Percentiles rank a stretch among this genome's conserved stretches.
These are phyloP conservation scores for Solen grandis DNA, from an alignment of 1,140 invertebrate genomes.

Conservation along the genomic window DNA sequence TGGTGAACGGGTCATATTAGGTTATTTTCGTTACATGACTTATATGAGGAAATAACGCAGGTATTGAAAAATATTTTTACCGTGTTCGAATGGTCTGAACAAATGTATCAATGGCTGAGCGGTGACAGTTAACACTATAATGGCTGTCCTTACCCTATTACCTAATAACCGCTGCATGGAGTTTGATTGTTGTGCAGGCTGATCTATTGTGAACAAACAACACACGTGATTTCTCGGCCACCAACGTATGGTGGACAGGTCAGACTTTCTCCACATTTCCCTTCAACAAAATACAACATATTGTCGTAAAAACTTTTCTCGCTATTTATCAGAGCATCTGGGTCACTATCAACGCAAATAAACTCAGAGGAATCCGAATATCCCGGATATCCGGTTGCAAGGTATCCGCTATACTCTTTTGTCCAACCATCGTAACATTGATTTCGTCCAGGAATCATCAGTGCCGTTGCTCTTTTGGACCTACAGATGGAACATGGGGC, in stretches of 20 bases:
- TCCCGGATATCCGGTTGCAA: conserved; percentile 6
- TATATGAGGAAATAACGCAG: too few relatives aligned
- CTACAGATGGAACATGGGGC: conserved; percentile 55
- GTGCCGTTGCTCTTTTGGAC: conserved; percentile 8
- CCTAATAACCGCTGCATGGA: too few relatives aligned
- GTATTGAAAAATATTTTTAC: too few relatives aligned
- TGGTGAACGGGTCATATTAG: too few relatives aligned
- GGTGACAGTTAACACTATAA: too few relatives aligned
- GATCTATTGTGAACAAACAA: background rate
- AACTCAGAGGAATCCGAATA: conserved; percentile 4
- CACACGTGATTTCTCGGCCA: background rate
- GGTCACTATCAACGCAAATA: conserved; percentile 33
- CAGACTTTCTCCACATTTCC: conserved; percentile 9
- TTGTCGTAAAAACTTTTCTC: background rate
- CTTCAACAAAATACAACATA: conserved; percentile 34
- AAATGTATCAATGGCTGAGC: too few relatives aligned
- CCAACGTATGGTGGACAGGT: conserved; percentile 42
- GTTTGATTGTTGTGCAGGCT: too few relatives aligned
- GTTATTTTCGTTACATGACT: too few relatives aligned
- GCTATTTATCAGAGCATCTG: background rate
- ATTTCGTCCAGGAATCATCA: conserved; percentile 55
- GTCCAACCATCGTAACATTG: conserved; percentile 50
- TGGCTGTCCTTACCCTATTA: too few relatives aligned
- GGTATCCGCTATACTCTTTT: conserved; percentile 47
- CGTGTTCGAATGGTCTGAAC: too few relatives aligned